A percentile compares a stretch with the other conserved stretches of the same genome.
Conservation (phyloP, 1,140 invertebrate species). For the Bombus waltoni region DNA sequence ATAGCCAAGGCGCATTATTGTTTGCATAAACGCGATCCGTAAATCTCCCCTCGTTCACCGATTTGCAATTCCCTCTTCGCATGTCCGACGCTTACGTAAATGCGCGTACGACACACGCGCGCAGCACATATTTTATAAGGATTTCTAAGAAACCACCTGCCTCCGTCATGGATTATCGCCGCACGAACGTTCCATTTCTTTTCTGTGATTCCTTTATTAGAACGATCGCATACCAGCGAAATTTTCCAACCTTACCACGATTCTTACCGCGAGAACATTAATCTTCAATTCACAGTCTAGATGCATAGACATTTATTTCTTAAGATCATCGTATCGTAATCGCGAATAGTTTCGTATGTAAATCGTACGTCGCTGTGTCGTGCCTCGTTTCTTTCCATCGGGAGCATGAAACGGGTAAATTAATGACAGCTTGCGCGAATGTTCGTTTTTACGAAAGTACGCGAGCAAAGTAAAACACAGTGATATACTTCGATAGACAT, state of each 20-base stretch:
- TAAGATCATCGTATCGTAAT: too few species aligned
- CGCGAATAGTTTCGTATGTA: too few species aligned
- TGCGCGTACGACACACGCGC: conserved; percentile 56
- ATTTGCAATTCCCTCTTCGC: conserved; percentile 62
- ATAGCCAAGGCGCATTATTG: conserved; percentile 68
- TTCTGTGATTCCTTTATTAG: background rate
- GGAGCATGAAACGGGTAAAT: too few species aligned
- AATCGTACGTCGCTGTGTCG: too few species aligned
- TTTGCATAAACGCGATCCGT: conserved; percentile 78
- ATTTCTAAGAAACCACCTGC: conserved; percentile 62
- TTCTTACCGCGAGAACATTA: background rate
- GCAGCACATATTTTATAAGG: conserved; percentile 54
- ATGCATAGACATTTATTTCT: too few species aligned
- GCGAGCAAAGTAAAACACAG: too few species aligned
- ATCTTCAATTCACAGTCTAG: background rate
- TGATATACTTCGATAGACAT: too few species aligned
- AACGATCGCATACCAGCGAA: background rate
- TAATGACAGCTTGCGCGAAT: too few species aligned
- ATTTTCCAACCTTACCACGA: rapidly evolving
- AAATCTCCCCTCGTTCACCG: conserved; percentile 71
- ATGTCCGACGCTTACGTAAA: conserved; percentile 57
- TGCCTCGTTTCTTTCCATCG: too few species aligned
- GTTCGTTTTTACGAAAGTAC: too few species aligned
- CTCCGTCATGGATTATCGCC: conserved; percentile 14
- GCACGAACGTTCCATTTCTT: conserved; percentile 11